Evolutionary conservation across 2,113 vertebrate genomes (phyloP), one percentile per base, ranked within the genome.

Genomic region (Erinaceus europaeus): DNA sequence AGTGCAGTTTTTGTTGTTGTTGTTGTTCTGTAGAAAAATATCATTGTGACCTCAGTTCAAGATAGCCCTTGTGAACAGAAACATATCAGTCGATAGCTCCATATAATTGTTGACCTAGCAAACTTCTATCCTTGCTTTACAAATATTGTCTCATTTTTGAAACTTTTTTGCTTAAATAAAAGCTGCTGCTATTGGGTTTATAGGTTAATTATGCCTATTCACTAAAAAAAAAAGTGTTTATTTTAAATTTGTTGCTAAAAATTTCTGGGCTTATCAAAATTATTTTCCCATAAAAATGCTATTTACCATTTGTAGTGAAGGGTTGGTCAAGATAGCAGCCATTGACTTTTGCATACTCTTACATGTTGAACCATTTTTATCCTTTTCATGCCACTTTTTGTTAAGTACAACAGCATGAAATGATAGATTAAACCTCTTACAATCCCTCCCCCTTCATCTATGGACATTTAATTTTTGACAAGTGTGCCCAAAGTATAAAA

Each of bases 131-230:
- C 50, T 87, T 90, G 78, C 55, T 87, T 82, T 79, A 79, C 85
- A 93, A 95, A 94, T 92, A 88, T 85, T 94, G 90, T 84, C 79
- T 90, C 23, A 57, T 81, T 84, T 93, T 71, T 25, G 21, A 85
- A 85, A 93, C 20, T 61, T 91, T 92, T 72, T 92, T 90, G 71
- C 71, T 90, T 82, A 92, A 87, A 89, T 82, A 87, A 94, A 85
- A 92, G 71, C 65, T 92, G 61, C 67, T 68, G 59, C 75, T 82
- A 10, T 65, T 64, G 92, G 50, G 65, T 59, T 78, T 87, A 18
- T 50, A 50, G 79, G 90, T 92, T 94, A 94, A 94, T 94, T 87
- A 81, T 84, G 50, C 81, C 83, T 92, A 87, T 87, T 91, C 67
- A 92, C 73, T n/a, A n/a, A n/a, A 44, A 73, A 42, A 64, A 18